Evolutionary conservation across 2,113 vertebrate genomes (phyloP).

Genomic region (Oreochromis aureus): DNA sequence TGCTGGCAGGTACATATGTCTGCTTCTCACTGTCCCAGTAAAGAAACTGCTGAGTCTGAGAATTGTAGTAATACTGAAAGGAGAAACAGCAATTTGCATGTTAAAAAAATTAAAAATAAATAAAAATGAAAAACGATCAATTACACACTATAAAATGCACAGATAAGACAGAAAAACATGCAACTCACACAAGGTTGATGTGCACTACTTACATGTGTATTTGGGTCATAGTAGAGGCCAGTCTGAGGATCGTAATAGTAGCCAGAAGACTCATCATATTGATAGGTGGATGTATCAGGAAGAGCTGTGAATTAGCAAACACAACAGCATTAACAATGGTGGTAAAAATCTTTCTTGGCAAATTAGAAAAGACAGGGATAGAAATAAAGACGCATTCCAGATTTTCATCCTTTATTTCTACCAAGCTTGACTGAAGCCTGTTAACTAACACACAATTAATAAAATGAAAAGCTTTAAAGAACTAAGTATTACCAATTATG

Average conservation of each 20-base stretch:
- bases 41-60: conserved; percentile 94
- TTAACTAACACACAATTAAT: neutral
- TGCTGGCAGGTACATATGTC: conserved; percentile 79
- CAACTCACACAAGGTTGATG: neutral
- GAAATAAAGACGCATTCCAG: neutral
- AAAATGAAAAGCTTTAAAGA: neutral
- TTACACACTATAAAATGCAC: neutral
- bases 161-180: neutral
- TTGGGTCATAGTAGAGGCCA: conserved; percentile 94
- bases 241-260: conserved; percentile 95
- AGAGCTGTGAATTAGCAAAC: conserved; percentile 65
- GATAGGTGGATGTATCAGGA: conserved; percentile 93
- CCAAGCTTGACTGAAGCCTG: neutral
- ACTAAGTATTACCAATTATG: neutral
- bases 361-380: neutral
- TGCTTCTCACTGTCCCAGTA: conserved; percentile 98
- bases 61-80: conserved; percentile 94
- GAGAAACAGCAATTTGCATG: neutral
- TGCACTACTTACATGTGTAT: conserved; percentile 82
- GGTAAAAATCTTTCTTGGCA: neutral
- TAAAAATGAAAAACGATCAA: neutral
- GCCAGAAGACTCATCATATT: conserved; percentile 95
- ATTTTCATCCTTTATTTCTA: neutral
- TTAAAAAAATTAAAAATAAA: neutral
- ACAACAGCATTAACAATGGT: neutral